Base-by-base conservation (phyloP, 2,888 invertebrate species). In the Heliconius charithonia region DNA sequence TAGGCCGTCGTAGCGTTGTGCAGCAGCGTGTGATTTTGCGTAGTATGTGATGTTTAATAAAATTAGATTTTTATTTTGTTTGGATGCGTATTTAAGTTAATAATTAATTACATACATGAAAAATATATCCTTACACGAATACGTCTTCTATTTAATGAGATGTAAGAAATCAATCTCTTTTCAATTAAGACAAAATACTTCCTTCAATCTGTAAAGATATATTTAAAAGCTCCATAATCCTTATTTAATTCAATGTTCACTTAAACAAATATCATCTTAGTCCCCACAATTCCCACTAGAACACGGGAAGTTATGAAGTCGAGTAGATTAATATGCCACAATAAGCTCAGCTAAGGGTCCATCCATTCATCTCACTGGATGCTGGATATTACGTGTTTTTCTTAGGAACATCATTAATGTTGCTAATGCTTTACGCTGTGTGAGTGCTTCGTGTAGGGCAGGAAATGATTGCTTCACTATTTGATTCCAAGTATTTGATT, bases 321-420 rank as follows among this genome's bases (percentile, higher is more conserved):
- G 32, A 32, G 32, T 59, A 32, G 56, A 72, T 72, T 72, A 72
- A 59, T 59, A 72, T 72, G 59, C 19, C 32, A 32, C 72, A 72
- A 72, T 59, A 32, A 72, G 56, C 72, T 59, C 32, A 59, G 72
- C 56, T 72, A 32, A 59, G 32, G 56, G 56, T 59, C 56, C 72
- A 32, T 72, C 72, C 59, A 72, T 72, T 72, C 72, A 72, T 72
- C 72, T 56, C 71, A 13, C 56, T 32, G 56, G 56, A 59, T 16
- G 56, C 72, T 29, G 59, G 72, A 32, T 56, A 59, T 72, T 16
- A 59, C 32, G 72, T 56, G 32, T 72, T 59, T 72, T 59, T 59
- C 56, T 72, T 32, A 59, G 19, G n/a, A 16, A 72, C 72, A 72
- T 72, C 72, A 37, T 72, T 59, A 72, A 72, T 32, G 69, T 29